Base-by-base conservation (phyloP, 2,888 invertebrate genomes). In the Megaustenia siamemsis region DNA sequence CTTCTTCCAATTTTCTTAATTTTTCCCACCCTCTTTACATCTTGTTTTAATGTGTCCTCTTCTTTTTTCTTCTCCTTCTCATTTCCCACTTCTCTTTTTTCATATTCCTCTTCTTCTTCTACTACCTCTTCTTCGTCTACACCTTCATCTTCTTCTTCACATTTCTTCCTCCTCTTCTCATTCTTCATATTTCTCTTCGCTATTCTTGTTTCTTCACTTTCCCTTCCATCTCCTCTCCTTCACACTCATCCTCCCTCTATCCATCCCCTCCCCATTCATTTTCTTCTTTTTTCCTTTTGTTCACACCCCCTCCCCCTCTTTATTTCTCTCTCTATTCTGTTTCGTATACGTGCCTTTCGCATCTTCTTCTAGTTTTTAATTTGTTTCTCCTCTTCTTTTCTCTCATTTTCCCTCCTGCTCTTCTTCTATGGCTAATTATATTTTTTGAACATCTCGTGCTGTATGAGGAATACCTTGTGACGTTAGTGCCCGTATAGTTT, bases 51-150 rank as follows among this genome's bases (percentile, higher is more conserved):
- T 3, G 18, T 3, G 12, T 28, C 38, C 3, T 12, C 28, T 68
- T 21, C 68, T 12, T 53, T 21, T 21, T 12, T 53, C 6, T 53
- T 53, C 6, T 10, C 45, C 45, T 10, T 10, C 6, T 12, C 45
- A 45, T 18, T 53, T 24, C 3, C 21, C 53, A 53, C 53, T 21
- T 53, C 18, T 18, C 68, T 43, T 40, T 73, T n/a, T 73, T 40
- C 73, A 24, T 73, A 5, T 5, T 43, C 73, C 5, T 40, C 73
- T 40, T 40, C 73, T 73, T 40, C 73, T 73, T 73, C 43, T 43
- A 18, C 73, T 73, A 43, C 18, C 21, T 18, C 6, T 12, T 18
- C 6, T 24, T 53, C 18, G 3, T 3, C 53, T 18, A 21, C 18
- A 21, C 21, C 53, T 18, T 53, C 10, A 12, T 21, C 18, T 12